phyloP scores from a whole-genome alignment of 2,888 invertebrate genomes.

The Drosophila paucipuncta region DNA sequence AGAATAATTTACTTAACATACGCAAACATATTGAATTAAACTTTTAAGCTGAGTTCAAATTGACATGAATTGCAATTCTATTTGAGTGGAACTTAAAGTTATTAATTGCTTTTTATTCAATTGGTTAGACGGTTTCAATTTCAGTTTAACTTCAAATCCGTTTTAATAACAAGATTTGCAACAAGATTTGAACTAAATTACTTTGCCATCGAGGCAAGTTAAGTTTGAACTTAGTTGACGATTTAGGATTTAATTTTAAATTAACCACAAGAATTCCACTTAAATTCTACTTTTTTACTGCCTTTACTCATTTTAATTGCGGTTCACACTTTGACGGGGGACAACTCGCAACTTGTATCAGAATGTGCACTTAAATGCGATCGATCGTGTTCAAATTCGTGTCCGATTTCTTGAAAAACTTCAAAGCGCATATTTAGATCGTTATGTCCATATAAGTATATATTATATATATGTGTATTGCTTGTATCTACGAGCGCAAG shows the following conservation, averaged over 20 bases:
- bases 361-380: slow-evolving; percentile 9
- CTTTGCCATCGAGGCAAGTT: background rate
- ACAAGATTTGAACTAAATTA: background rate
- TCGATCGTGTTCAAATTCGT: slow-evolving; percentile 26
- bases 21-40: background rate
- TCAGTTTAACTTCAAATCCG: background rate
- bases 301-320: background rate
- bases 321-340: background rate
- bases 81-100: background rate
- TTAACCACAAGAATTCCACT: slow-evolving; percentile 1
- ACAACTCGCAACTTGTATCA: slow-evolving; percentile 2
- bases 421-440: slow-evolving; percentile 6
- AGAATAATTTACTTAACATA: background rate
- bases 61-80: background rate
- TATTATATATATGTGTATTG: background rate
- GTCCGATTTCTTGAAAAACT: slow-evolving; percentile 16
- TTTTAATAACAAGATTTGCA: background rate
- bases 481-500: background rate
- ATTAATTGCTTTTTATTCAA: background rate
- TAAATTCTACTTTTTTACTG: background rate
- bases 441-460: slow-evolving; percentile 15
- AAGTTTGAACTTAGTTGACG: background rate
- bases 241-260: background rate
- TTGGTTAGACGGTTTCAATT: background rate
- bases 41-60: background rate